These are phyloP conservation scores for Cynoglossus semilaevis DNA, from an alignment of 2,113 vertebrate genomes.

Conservation along the genomic window DNA sequence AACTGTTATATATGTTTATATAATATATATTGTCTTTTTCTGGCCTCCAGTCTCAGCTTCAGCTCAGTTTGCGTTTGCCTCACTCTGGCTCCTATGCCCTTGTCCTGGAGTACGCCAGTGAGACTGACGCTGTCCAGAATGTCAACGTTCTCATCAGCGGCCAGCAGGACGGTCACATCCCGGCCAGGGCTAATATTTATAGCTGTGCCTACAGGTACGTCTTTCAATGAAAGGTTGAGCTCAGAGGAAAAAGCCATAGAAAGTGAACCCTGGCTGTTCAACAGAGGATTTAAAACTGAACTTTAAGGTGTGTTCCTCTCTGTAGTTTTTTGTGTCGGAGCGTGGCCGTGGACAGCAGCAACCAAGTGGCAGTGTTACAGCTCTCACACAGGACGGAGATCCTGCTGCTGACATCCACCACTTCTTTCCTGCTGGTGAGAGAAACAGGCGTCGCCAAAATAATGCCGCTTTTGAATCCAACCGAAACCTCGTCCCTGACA, in stretches of 20 bases:
- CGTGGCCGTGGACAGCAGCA: constrained; percentile 74
- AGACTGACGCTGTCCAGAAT: constrained; percentile 70
- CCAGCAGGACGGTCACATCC: constrained; percentile 54
- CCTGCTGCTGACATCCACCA: constrained; percentile 66
- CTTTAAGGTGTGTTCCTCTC: neutral
- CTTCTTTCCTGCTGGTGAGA: constrained; percentile 85
- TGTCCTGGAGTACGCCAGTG: constrained; percentile 84
- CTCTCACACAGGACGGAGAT: constrained; percentile 77
- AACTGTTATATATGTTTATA: too few species aligned
- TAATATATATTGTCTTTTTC: neutral
- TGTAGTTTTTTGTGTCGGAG: constrained; percentile 88
- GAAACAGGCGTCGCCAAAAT: neutral
- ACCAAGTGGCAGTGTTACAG: constrained; percentile 75
- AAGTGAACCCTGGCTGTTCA: neutral
- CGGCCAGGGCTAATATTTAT: constrained; percentile 82
- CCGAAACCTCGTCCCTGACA: neutral
- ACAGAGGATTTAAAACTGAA: neutral
- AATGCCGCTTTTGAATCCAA: neutral
- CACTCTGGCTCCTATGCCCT: constrained; percentile 78
- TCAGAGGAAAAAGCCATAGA: too few species aligned
- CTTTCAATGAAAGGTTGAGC: too few species aligned
- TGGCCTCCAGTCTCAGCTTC: constrained; percentile 75
- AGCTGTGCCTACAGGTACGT: constrained; percentile 87
- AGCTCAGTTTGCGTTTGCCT: constrained; percentile 78
- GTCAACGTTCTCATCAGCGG: constrained; percentile 69